These are phyloP conservation scores for Amphimallon solstitiale DNA, from an alignment of 2,888 invertebrate species.

Conservation along the genomic window DNA sequence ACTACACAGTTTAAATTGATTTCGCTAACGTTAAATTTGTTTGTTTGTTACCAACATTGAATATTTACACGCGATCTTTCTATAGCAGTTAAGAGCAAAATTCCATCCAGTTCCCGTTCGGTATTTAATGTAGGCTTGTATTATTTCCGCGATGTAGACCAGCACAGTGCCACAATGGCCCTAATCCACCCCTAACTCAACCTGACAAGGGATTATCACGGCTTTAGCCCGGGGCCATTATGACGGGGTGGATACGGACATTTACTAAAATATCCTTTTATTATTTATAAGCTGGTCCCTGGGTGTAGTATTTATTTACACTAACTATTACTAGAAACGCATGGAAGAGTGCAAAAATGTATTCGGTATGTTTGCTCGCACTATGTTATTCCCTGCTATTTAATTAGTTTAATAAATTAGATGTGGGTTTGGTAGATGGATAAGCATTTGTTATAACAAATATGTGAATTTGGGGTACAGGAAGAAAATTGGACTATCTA, in stretches of 20 bases:
- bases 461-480: no score
- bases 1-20: slow-evolving; percentile 9
- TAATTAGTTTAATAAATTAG: no score
- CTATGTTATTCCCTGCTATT: no score
- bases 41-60: slow-evolving; percentile 13
- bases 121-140: slow-evolving; percentile 35
- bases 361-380: no score
- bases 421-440: no score
- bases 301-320: slow-evolving; percentile 35
- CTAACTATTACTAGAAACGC: slow-evolving; percentile 27
- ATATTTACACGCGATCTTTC: slow-evolving; percentile 17
- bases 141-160: slow-evolving; percentile 42
- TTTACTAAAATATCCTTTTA: slow-evolving; percentile 41
- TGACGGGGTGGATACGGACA: slow-evolving; percentile 39
- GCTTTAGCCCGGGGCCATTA: slow-evolving; percentile 49
- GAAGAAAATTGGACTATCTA: no score
- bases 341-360: slow-evolving; percentile 6
- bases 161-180: slow-evolving; percentile 42
- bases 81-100: slow-evolving; percentile 16
- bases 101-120: slow-evolving; percentile 11
- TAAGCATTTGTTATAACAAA: no score
- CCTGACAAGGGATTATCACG: slow-evolving; percentile 54
- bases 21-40: slow-evolving; percentile 10
- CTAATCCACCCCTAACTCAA: slow-evolving; percentile 49
- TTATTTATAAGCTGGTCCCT: slow-evolving; percentile 37